phyloP scores from a whole-genome alignment of 1,140 invertebrate genomes.

The Anastatus disparis region DNA sequence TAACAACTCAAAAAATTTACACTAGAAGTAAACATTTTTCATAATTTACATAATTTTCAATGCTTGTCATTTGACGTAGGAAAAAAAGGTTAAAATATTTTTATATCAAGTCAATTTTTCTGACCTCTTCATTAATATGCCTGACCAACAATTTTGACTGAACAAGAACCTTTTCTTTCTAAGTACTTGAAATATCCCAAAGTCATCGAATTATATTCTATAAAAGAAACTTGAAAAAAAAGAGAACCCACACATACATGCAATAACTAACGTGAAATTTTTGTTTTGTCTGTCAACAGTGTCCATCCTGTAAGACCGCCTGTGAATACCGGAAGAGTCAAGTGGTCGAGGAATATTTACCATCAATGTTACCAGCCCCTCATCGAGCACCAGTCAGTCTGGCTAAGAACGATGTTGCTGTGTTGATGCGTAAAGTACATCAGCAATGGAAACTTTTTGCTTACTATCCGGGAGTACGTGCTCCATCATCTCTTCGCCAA shows the following conservation, averaged over 20 bases:
- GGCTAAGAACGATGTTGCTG: slow-evolving; percentile 57
- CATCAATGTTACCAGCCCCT: slow-evolving; percentile 60
- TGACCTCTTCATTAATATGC: not conserved
- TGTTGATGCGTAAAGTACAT: slow-evolving; percentile 53
- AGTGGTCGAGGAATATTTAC: slow-evolving; percentile 56
- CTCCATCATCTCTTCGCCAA: slow-evolving; percentile 43
- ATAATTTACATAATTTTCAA: too few species aligned
- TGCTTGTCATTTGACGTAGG: too few species aligned
- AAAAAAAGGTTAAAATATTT: too few species aligned
- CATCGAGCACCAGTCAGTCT: slow-evolving; percentile 53
- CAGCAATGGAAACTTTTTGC: slow-evolving; percentile 56
- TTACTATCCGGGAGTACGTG: slow-evolving; percentile 53
- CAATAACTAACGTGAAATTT: not conserved
- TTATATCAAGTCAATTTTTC: too few species aligned
- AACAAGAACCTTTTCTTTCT: too few species aligned
- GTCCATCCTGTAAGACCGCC: slow-evolving; percentile 56
- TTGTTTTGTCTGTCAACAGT: slow-evolving; percentile 50
- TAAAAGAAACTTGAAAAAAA: too few species aligned
- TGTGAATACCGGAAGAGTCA: slow-evolving; percentile 52
- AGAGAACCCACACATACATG: not conserved
- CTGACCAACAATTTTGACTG: not conserved
- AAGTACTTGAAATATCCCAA: too few species aligned
- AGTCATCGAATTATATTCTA: too few species aligned
- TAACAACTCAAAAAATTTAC: too few species aligned
- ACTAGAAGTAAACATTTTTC: too few species aligned